Evolutionary conservation across 1,140 invertebrate species (phyloP).

Genomic region (Chymomyza costata): DNA sequence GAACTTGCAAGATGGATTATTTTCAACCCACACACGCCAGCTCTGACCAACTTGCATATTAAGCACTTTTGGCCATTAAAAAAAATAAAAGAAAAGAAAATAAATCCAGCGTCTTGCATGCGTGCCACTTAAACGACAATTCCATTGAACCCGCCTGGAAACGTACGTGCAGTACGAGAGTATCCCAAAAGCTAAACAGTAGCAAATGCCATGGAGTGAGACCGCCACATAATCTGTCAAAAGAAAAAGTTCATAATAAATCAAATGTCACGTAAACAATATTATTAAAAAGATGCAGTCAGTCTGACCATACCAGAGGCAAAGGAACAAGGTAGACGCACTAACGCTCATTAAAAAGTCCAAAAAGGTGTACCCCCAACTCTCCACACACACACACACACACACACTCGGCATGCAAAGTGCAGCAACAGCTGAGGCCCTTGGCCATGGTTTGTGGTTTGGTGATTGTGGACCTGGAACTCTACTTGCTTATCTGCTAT

Average conservation of each 20-base stretch:
- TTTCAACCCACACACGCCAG: too few relatives aligned
- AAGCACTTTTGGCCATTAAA: too few relatives aligned
- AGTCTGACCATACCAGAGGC: too few relatives aligned
- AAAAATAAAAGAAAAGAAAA: too few relatives aligned
- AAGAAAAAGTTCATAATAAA: slow-evolving; percentile 73
- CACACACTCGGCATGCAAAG: slow-evolving; percentile 53
- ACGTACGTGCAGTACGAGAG: slow-evolving; percentile 18
- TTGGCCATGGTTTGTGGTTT: neutral
- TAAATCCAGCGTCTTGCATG: slow-evolving; percentile 19
- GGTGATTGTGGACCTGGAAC: too few relatives aligned
- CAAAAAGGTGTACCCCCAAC: too few relatives aligned
- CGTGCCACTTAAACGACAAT: slow-evolving; percentile 14
- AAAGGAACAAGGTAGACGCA: too few relatives aligned
- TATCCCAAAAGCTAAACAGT: slow-evolving; percentile 45
- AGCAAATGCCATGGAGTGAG: slow-evolving; percentile 50
- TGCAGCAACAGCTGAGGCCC: slow-evolving; percentile 11
- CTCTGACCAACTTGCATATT: too few relatives aligned
- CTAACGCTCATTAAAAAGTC: slow-evolving; percentile 27
- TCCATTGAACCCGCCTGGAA: slow-evolving; percentile 14
- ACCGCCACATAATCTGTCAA: slow-evolving; percentile 72
- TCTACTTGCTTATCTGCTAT: slow-evolving; percentile 33
- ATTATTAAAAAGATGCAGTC: slow-evolving; percentile 69
- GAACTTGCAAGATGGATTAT: too few relatives aligned
- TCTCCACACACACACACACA: too few relatives aligned
- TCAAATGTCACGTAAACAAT: slow-evolving; percentile 74